phyloP scores from a whole-genome alignment of 2,113 vertebrate genomes.

The Butastur rufipennis region DNA sequence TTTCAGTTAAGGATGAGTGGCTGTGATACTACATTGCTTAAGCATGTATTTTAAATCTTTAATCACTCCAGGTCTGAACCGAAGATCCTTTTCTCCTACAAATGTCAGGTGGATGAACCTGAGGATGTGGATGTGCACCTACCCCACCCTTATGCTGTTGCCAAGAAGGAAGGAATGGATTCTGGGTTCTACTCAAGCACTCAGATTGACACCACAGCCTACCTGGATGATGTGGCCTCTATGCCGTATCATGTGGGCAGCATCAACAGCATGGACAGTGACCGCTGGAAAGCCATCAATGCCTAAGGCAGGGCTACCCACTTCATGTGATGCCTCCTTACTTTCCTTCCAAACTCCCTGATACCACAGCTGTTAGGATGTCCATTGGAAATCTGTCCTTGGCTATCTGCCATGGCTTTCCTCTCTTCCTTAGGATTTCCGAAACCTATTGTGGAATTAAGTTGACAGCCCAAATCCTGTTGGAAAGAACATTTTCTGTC shows the following conservation, averaged over 20 bases:
- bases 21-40: background rate
- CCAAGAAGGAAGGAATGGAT: slow-evolving; percentile 84
- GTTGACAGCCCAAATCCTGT: background rate
- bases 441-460: background rate
- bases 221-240: slow-evolving; percentile 91
- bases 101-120: slow-evolving; percentile 94
- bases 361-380: background rate
- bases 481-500: background rate
- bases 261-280: slow-evolving; percentile 90
- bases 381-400: background rate
- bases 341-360: background rate
- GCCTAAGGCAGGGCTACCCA: slow-evolving; percentile 57
- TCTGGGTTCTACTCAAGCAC: slow-evolving; percentile 89
- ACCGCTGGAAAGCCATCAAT: slow-evolving; percentile 91
- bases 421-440: slow-evolving; percentile 16
- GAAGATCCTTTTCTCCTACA: slow-evolving; percentile 99
- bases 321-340: background rate
- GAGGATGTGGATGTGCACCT: slow-evolving; percentile 93
- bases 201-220: slow-evolving; percentile 89
- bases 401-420: background rate
- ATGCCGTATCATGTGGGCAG: slow-evolving; percentile 86
- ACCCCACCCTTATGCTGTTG: slow-evolving; percentile 85
- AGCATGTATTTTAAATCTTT: background rate
- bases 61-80: slow-evolving; percentile 85
- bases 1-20: background rate